Evolutionary conservation across 64 coral and sea anemone species (phyloP), one percentile per base, ranked within the genome.

Genomic region (Montipora efflorescens): DNA sequence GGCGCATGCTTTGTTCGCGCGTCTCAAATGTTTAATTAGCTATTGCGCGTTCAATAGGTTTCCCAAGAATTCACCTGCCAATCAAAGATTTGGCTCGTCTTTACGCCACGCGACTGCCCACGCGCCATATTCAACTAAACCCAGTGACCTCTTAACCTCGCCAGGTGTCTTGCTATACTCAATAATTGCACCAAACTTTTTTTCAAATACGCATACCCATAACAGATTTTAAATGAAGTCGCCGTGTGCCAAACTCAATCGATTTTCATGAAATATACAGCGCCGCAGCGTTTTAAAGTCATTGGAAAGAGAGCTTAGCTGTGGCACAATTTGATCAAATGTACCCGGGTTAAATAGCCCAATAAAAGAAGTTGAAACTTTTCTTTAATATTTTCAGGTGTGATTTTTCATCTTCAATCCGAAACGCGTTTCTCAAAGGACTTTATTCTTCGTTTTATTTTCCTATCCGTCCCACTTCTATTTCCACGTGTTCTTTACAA

Each of bases 1-100:
- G 94, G 93, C 71, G 80, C 81, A 74, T 57, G 89, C 88, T 94
- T 91, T 97, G 92, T 97, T 90, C 75, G 45, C 46, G 12, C 87
- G 50, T 75, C 95, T 89, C 75, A 81, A 72, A 88, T 94, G 95
- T 97, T 97, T 97, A 97, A 97, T 97, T 97, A 94, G 92, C 89
- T 80, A 97, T 90, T 87, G 53, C 87, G 51, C 84, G 87, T 94
- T 94, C 79, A 91, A 91, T 87, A 70, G 87, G 89, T 72, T 90
- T 76, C 89, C 80, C 74, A 91, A 93, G 2, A 90, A 94, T 87
- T 91, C 88, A 77, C 83, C 88, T 94, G 95, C 64, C 95, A 91
- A 90, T 96, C 95, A 94, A 51, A 57, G 73, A 64, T 43, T 82
- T 61, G 75, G 76, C 86, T 45, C 43, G 47, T 79, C 80, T 18